Conservation (phyloP, 2,888 invertebrate species). For the Flabesymbios commensalis region DNA sequence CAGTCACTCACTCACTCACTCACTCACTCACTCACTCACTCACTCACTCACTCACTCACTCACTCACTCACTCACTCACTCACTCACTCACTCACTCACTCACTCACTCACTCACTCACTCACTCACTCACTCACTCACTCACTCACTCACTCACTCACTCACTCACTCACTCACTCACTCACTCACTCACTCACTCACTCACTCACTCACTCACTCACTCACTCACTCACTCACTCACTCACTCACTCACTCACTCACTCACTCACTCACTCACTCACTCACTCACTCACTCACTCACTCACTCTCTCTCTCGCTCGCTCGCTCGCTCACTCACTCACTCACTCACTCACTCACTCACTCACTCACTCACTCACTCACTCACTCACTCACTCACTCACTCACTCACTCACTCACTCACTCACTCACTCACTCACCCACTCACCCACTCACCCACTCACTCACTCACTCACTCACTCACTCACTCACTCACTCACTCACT, state of each 20-base stretch:
- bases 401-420: too few relatives aligned
- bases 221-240: constrained; percentile 24
- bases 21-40: constrained; percentile 9
- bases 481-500: constrained; percentile 17
- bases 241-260: constrained; percentile 24
- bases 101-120: constrained; percentile 21
- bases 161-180: constrained; percentile 18
- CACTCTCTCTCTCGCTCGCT: too few relatives aligned
- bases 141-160: constrained; percentile 18
- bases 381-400: too few relatives aligned
- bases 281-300: constrained; percentile 23
- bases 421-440: too few relatives aligned
- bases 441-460: too few relatives aligned
- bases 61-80: constrained; percentile 17
- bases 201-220: constrained; percentile 20
- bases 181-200: constrained; percentile 22
- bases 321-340: not conserved
- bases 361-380: too few relatives aligned
- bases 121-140: constrained; percentile 18
- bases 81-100: constrained; percentile 26
- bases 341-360: too few relatives aligned
- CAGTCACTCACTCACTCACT: too few relatives aligned
- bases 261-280: constrained; percentile 28
- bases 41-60: constrained; percentile 13
- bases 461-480: constrained; percentile 21